Evolutionary conservation across 2,797 vertebrate species (phyloP).

Genomic region (Malacoraja senta): DNA sequence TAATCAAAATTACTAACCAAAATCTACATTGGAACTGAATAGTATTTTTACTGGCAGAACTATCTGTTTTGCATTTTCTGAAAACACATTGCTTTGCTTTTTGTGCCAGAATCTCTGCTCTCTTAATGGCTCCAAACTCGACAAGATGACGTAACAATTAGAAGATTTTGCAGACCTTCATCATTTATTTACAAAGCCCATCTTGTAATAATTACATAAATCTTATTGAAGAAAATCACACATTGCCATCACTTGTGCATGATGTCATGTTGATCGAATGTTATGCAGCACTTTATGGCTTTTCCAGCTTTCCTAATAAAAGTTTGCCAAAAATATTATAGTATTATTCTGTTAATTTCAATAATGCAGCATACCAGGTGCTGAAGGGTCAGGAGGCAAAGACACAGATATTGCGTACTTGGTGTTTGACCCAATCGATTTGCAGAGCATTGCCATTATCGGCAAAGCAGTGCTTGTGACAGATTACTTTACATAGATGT

Average conservation of each 20-base stretch:
- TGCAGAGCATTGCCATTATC: neutral
- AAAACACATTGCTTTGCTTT: neutral
- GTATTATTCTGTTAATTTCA: neutral
- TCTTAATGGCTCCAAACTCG: neutral
- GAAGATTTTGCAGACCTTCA: neutral
- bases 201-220: neutral
- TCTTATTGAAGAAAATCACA: neutral
- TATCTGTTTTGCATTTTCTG: neutral
- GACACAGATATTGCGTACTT: neutral
- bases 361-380: neutral
- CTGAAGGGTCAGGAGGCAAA: neutral
- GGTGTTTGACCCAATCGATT: neutral
- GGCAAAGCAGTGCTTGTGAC: neutral
- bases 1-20: neutral
- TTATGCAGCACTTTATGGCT: neutral
- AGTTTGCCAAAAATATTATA: neutral
- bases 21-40: neutral
- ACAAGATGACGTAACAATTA: neutral
- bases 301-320: neutral
- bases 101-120: neutral
- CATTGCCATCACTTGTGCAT: neutral
- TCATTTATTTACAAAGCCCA: constrained; percentile 1
- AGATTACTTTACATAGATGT: neutral
- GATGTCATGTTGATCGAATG: neutral
- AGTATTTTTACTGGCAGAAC: neutral